phyloP scores from a whole-genome alignment of 2,113 vertebrate species.

The Etia nguti region DNA sequence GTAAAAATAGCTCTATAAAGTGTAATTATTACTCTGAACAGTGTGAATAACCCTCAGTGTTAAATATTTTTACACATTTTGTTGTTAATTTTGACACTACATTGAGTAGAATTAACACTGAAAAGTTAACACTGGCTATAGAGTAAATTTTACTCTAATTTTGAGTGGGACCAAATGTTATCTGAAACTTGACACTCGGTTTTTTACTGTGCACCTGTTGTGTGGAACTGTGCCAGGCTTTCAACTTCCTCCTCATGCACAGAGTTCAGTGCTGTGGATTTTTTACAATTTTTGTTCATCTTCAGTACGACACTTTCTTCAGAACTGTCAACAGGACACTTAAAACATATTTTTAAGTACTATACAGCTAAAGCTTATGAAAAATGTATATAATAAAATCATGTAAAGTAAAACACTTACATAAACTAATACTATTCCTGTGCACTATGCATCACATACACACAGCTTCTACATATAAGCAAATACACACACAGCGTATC shows the following conservation, averaged over 20 bases:
- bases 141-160: no score
- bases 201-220: neutral
- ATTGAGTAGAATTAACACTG: no score
- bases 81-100: no score
- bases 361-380: neutral
- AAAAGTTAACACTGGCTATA: no score
- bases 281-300: accelerated
- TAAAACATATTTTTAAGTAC: neutral
- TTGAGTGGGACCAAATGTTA: no score
- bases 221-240: slow-evolving; percentile 27
- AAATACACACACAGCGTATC: neutral
- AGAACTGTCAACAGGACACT: slow-evolving; percentile 19
- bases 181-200: no score
- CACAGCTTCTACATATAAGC: slow-evolving; percentile 4
- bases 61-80: no score
- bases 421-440: neutral
- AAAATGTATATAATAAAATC: slow-evolving; percentile 12
- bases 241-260: slow-evolving; percentile 9
- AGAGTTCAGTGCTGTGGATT: neutral
- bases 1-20: no score
- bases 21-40: no score
- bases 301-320: neutral
- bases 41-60: no score
- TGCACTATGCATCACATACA: neutral
- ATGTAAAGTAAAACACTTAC: slow-evolving; percentile 22